Evolutionary conservation across 2,113 vertebrate genomes (phyloP), one percentile per base, ranked within the genome.

Genomic region (Paraplagusia blochii): DNA sequence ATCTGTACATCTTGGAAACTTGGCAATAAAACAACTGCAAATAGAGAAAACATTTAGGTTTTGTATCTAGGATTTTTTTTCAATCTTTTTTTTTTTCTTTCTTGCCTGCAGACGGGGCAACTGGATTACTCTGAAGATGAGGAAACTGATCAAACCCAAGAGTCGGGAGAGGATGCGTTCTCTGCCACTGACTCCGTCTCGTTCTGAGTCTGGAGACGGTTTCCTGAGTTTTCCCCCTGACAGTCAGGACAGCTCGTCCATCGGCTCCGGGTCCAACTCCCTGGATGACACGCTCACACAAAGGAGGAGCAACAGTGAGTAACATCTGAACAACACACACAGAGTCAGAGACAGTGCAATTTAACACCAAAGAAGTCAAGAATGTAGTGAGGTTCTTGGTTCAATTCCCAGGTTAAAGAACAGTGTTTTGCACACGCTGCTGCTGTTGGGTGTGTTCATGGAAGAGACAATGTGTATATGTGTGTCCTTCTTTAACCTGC

Each of bases 61-160:
- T 17, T 55, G 11, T 43, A 8, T 49, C 7, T 10, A 15, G 16
- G 2, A 0, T 38, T 50, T 51, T 46, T 13, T 4, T 38, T 0
- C 4, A 0, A 0, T 19, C 44, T 46, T 7, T 14, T 13, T 49
- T 35, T 58, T 13, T 3, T 8, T 17, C 17, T 44, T 7, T 12
- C 10, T 57, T 34, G 5, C 22, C 34, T 42, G 11, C 75, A 99
- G 97, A 76, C 94, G 95, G 60, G 95, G 95, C 53, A 99, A 98
- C 90, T 99, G 97, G 97, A 99, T 99, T 88, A 91, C 96, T 12
- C 83, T 96, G 80, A 98, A 97, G 90, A 98, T 99, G 97, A 96
- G 77, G 85, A 99, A 99, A 80, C 79, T 99, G 80, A 99, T 99
- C 76, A 98, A 96, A 70, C 94, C 95, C 0, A 98, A 96, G 88